Evolutionary conservation across 2,113 vertebrate species (phyloP).

Genomic region (Xenopus borealis): DNA sequence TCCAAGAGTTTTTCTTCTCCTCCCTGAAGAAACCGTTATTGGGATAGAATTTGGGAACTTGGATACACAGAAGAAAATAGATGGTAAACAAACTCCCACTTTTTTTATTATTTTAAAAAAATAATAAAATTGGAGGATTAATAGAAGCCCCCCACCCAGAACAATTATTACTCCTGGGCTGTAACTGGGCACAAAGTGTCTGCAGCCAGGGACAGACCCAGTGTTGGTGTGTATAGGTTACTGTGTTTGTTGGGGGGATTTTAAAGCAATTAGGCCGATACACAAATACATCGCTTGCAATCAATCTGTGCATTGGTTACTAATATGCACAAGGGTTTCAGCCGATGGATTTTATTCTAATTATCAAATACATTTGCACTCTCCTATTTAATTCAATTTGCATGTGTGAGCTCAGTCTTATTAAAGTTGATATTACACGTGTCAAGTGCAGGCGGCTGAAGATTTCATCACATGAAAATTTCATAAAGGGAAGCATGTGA

Average conservation of each 20-base stretch:
- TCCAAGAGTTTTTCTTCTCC: no score
- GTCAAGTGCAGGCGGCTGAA: conserved; percentile 80
- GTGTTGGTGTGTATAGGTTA: conserved; percentile 37
- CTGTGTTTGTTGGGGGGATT: conserved; percentile 46
- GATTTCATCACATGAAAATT: conserved; percentile 81
- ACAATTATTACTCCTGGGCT: conserved; percentile 5
- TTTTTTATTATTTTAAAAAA: no score
- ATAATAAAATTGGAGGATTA: no score
- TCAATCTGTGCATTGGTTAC: conserved; percentile 65
- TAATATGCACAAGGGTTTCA: conserved; percentile 75
- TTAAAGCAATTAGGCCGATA: conserved; percentile 62
- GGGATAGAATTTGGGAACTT: no score
- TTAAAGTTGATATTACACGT: conserved; percentile 88
- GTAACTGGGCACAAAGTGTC: conserved; percentile 17
- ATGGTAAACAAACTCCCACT: no score
- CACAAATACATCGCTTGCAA: conserved; percentile 57
- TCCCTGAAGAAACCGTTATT: no score
- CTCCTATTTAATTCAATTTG: conserved; percentile 87
- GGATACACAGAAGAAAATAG: no score
- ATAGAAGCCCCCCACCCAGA: not conserved
- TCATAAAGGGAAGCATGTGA: conserved; percentile 66
- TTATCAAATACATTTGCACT: conserved; percentile 82
- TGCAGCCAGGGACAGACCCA: not conserved
- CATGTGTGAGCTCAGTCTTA: conserved; percentile 82
- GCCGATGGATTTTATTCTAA: conserved; percentile 84